These are phyloP conservation scores for Marasmarcha lunaedactyla DNA, from an alignment of 2,888 invertebrate genomes.

Conservation along the genomic window DNA sequence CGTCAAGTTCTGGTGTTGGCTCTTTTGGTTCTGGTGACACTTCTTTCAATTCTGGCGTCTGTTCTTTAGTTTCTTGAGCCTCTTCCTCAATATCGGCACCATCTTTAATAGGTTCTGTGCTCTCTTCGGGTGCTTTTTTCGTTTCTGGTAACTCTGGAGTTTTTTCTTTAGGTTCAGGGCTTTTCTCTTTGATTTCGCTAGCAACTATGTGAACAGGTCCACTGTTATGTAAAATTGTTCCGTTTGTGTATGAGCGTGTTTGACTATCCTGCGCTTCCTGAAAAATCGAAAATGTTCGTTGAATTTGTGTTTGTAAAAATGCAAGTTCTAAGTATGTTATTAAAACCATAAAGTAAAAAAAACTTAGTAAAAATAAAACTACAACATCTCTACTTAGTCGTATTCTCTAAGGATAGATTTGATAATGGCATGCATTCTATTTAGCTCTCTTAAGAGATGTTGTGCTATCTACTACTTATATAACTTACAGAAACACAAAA, in stretches of 20 bases:
- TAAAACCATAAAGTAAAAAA: too few relatives aligned
- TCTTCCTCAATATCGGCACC: constrained; percentile 15
- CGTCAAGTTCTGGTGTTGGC: constrained; percentile 9
- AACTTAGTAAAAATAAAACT: too few relatives aligned
- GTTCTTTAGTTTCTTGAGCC: constrained; percentile 10
- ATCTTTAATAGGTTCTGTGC: constrained; percentile 15
- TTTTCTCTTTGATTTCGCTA: constrained; percentile 42
- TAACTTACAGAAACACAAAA: too few relatives aligned
- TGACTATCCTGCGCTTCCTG: constrained; percentile 55
- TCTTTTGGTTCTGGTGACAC: constrained; percentile 12
- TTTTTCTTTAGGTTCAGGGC: constrained; percentile 21
- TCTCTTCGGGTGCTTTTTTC: constrained; percentile 11
- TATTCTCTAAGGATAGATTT: too few relatives aligned
- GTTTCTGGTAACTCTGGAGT: constrained; percentile 18
- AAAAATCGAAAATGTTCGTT: constrained; percentile 7
- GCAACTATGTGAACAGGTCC: constrained; percentile 53
- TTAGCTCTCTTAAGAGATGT: too few relatives aligned
- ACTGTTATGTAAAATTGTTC: constrained; percentile 43
- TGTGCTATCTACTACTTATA: too few relatives aligned
- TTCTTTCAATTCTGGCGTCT: constrained; percentile 12
- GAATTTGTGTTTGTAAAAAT: too few relatives aligned
- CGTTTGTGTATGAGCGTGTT: constrained; percentile 56
- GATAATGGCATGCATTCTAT: too few relatives aligned
- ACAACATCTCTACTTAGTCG: too few relatives aligned
- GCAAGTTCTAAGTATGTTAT: too few relatives aligned